Base-by-base conservation (phyloP, 2,888 invertebrate genomes). In the Aspidiotus destructor region DNA sequence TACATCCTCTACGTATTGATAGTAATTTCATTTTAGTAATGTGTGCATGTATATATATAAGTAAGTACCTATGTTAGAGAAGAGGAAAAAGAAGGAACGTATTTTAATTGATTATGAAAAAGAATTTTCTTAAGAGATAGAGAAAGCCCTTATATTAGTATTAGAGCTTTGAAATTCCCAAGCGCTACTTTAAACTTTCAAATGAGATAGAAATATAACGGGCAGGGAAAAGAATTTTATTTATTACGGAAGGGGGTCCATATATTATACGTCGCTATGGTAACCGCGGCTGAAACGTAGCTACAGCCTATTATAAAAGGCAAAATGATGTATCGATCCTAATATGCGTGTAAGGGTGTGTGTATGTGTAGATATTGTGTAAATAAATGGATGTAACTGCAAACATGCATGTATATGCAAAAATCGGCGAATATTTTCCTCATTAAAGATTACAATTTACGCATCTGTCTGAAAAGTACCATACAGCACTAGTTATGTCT, bases 171-270 rank as follows among this genome's bases (percentile, higher is more conserved):
- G 58, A 65, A 65, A 65, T 65, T 65, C 65, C 65, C 65, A 65
- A 65, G 65, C 65, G 65, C 65, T 65, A 65, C 65, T 69, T 69
- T 69, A 69, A 69, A 69, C 69, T 69, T 69, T 69, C 69, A 69
- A 69, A 69, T 69, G 69, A 69, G 69, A 62, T 69, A 60, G 60
- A 65, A 65, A 65, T 65, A 65, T 65, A 65, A 65, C 69, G 62
- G 69, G 62, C 44, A 62, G 62, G 62, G 62, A 69, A 61, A 61
- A 57, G 62, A 69, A 69, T 69, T 69, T 69, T 69, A 69, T 69
- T 69, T 69, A 69, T 69, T 69, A 69, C 62, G 62, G 69, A 69
- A 69, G 62, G 69, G 69, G 69, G 69, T 69, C 69, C 69, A 69
- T 69, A 69, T 61, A 69, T 69, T 69, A 69, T 62, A 41, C 41